Conservation (phyloP, 2,888 invertebrate species). For the Muschampia plurimacula region DNA sequence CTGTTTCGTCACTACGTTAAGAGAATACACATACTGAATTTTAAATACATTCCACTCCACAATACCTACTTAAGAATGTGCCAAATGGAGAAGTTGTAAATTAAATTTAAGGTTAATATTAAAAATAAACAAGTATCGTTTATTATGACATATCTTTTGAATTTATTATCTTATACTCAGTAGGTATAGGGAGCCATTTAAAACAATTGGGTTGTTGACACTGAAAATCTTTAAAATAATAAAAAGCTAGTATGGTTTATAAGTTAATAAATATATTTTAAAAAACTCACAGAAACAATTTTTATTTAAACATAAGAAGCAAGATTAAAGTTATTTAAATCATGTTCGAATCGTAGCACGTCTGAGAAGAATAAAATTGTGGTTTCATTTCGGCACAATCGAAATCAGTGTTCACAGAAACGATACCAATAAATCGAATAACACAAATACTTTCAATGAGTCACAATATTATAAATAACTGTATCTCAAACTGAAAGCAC, state of each 20-base stretch:
- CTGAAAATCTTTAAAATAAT: no score
- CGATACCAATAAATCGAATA: slow-evolving; percentile 31
- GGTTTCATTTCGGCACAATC: slow-evolving; percentile 23
- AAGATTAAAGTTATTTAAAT: neutral
- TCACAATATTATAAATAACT: slow-evolving; percentile 13
- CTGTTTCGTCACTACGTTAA: neutral
- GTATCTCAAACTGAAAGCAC: neutral
- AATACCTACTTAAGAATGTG: neutral
- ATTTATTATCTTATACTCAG: no score
- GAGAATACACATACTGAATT: slow-evolving; percentile 21
- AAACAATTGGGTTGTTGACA: no score
- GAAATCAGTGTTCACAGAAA: slow-evolving; percentile 35
- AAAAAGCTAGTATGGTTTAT: no score
- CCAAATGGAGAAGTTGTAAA: neutral
- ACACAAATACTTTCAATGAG: slow-evolving; percentile 32
- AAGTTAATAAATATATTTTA: no score
- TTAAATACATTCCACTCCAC: neutral
- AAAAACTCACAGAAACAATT: no score
- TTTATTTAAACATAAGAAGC: neutral
- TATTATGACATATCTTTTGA: no score
- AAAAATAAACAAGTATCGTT: no score
- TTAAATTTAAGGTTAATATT: no score
- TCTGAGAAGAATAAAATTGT: neutral
- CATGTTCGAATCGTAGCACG: neutral
- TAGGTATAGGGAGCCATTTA: no score